A percentile compares a stretch with the other conserved stretches of the same genome.
phyloP scores from a whole-genome alignment of 2,888 invertebrate genomes.

The Phymatocera aterrima region DNA sequence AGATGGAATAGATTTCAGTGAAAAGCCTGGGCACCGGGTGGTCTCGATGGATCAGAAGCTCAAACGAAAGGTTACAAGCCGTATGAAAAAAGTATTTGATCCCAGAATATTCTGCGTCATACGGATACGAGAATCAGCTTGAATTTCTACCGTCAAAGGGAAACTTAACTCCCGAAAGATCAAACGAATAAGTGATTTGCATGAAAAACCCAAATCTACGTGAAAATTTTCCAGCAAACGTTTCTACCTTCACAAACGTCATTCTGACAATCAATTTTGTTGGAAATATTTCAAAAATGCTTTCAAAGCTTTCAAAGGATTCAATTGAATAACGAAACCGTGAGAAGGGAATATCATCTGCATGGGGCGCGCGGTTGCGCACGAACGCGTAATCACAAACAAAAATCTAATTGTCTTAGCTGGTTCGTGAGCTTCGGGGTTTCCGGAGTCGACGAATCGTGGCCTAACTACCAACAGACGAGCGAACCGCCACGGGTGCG shows the following conservation, averaged over 20 bases:
- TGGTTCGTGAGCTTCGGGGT: neutral
- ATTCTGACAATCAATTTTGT: neutral
- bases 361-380: conserved; percentile 1
- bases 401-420: conserved; percentile 27
- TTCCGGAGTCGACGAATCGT: conserved; percentile 1
- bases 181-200: neutral
- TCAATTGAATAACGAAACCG: neutral
- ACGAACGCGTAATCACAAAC: conserved; percentile 20
- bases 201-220: neutral
- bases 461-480: neutral
- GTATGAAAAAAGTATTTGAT: neutral
- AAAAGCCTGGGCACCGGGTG: neutral
- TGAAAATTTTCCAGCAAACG: neutral
- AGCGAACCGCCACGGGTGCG: neutral
- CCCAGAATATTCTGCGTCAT: neutral
- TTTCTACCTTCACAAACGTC: neutral
- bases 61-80: neutral
- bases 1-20: neutral
- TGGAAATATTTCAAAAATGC: neutral
- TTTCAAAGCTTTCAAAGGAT: neutral
- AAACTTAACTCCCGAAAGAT: neutral
- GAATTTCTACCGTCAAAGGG: neutral
- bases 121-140: neutral
- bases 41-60: neutral
- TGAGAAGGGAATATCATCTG: neutral